Base-by-base conservation (phyloP, 2,113 vertebrate genomes). In the Pipa parva region DNA sequence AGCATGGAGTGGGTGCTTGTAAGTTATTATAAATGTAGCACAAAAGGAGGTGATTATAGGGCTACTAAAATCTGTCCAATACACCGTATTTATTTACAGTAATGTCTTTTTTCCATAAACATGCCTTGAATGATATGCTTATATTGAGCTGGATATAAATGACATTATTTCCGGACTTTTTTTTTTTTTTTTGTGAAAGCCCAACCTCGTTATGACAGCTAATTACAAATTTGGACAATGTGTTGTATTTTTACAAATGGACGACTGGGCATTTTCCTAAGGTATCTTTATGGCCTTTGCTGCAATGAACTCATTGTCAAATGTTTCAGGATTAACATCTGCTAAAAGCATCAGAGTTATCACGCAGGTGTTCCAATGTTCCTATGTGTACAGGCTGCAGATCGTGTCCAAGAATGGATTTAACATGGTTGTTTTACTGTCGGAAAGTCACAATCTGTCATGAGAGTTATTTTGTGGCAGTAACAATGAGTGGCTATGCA, bases 361-460 rank as follows among this genome's bases (percentile, higher is more conserved):
- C 78, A 80, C 31, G 76, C 89, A 90, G 88, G 88, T 90, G 86
- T 89, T 88, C 85, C 84, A 88, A 87, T 88, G 87, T 88, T 89
- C 86, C 80, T 84, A 86, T 88, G 86, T 85, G 84, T 87, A 84
- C 1, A 84, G 87, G 85, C 84, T 88, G 79, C 84, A 85, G 85
- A 83, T 74, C 81, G 82, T 75, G 82, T 85, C 86, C 86, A 85
- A 90, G 84, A 89, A 90, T 87, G 83, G 83, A 85, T 86, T 90
- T 82, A 77, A 85, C 85, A 83, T 88, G 87, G 82, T 77, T 76
- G 80, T 90, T 90, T 90, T 90, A 90, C 86, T 84, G 85, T 88
- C 80, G 81, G 79, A 89, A 85, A 88, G 82, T 85, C 81, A 82
- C 78, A 88, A 83, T 87, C 84, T 86, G 88, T 89, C 80, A 87